Evolutionary conservation across 2,888 invertebrate genomes (phyloP).

Genomic region (Onthophagus sagittarius): DNA sequence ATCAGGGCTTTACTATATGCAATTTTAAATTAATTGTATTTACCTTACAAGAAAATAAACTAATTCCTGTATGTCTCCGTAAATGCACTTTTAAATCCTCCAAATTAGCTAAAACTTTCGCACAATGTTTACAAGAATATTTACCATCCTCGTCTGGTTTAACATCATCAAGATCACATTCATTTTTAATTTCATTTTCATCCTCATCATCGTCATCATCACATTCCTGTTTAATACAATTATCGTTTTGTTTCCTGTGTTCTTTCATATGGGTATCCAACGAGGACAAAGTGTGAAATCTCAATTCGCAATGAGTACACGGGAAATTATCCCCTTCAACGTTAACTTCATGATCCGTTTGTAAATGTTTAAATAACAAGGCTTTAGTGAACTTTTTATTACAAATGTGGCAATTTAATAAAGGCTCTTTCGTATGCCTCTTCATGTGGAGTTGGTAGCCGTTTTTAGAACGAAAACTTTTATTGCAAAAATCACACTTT

Average conservation of each 20-base stretch:
- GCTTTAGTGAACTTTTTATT: slow-evolving; percentile 42
- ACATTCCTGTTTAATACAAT: slow-evolving; percentile 20
- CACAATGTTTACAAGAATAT: slow-evolving; percentile 29
- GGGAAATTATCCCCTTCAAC: slow-evolving; percentile 29
- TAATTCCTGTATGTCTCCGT: slow-evolving; percentile 42
- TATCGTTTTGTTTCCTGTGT: slow-evolving; percentile 26
- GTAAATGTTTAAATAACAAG: slow-evolving; percentile 42
- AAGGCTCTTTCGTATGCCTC: slow-evolving; percentile 42
- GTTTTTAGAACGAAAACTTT: slow-evolving; percentile 39
- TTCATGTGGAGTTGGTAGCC: slow-evolving; percentile 42
- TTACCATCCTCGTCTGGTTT: slow-evolving; percentile 24
- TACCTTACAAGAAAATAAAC: slow-evolving; percentile 42
- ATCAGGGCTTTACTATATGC: too few relatives aligned
- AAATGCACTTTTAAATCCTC: slow-evolving; percentile 42
- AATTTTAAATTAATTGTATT: slow-evolving; percentile 12
- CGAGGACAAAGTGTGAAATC: slow-evolving; percentile 34
- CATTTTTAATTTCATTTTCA: slow-evolving; percentile 21
- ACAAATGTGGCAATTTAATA: slow-evolving; percentile 42
- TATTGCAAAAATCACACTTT: slow-evolving; percentile 42
- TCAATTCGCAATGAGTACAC: slow-evolving; percentile 35
- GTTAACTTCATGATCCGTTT: slow-evolving; percentile 33
- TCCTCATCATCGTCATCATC: slow-evolving; percentile 26
- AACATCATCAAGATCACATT: slow-evolving; percentile 16
- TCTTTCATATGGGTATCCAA: slow-evolving; percentile 34
- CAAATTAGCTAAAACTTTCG: slow-evolving; percentile 26